Evolutionary conservation across 2,113 vertebrate species (phyloP), one percentile per base, ranked within the genome.

Genomic region (Embiotoca jacksoni): DNA sequence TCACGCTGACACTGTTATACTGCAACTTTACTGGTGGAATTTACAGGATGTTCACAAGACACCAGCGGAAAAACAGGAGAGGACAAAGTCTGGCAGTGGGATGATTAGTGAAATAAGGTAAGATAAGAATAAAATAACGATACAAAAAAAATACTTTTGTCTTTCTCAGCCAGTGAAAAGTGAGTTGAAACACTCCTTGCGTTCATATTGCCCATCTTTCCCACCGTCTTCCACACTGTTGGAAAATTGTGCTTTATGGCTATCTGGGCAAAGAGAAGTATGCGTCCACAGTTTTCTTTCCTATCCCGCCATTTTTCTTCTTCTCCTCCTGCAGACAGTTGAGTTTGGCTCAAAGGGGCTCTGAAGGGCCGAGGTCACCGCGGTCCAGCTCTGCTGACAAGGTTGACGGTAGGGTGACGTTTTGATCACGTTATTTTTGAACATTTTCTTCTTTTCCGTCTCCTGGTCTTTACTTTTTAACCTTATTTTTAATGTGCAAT

Each of bases 151-250:
- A 23, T 23, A 23, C 23, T 23, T 23, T 23, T 23, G 23, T 23
- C 23, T 1, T 23, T 23, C 33, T 53, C 23, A 49, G n/a, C 10
- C 57, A 54, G 16, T 0, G 3, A 52, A 55, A 13, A n/a, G 30
- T 15, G 35, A 62, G 10, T 32, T 44, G n/a, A 31, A 31, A 58
- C 53, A 61, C 30, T 59, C 69, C 64, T 76, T 52, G 71, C 56
- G 0, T 36, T 78, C 64, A 80, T 32, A 50, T 50, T 90, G 89
- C 90, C 87, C 90, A 84, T 88, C 80, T 86, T 35, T 46, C 54
- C 52, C 37, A 13, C 60, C 6, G 37, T 61, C 59, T 56, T 78
- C 56, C 2, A 57, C 56, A 8, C 69, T 57, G 75, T 46, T 72
- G 85, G 85, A 88, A 85, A 75, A n/a, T 13, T 16, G 36, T 11